phyloP scores from a whole-genome alignment of 92 coral and sea anemone species.

The Desmophyllum pertusum region DNA sequence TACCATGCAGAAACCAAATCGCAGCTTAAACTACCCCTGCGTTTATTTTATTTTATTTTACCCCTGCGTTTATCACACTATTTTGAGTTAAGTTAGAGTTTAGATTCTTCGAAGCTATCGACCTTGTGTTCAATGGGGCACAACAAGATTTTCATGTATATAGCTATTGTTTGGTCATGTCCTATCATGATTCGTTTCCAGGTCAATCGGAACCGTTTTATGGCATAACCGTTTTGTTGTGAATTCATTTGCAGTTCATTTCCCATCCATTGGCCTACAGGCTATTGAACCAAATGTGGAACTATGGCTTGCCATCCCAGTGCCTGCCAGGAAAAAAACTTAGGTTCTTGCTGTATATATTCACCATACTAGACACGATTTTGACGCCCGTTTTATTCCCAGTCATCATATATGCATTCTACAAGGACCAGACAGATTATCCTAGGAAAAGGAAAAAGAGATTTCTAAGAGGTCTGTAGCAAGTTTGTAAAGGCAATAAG shows the following conservation, averaged over 20 bases:
- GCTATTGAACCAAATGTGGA: conserved; percentile 34
- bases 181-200: neutral
- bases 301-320: conserved; percentile 34
- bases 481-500: neutral
- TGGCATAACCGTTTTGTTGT: neutral
- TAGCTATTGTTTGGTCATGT: neutral
- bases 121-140: too few relatives aligned
- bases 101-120: too few relatives aligned
- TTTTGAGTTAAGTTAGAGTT: too few relatives aligned
- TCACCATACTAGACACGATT: conserved; percentile 20
- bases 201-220: neutral
- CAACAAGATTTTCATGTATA: too few relatives aligned
- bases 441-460: too few relatives aligned
- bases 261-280: conserved; percentile 42
- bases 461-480: neutral
- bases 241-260: conserved; percentile 13
- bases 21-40: too few relatives aligned
- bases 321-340: conserved; percentile 9
- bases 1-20: too few relatives aligned
- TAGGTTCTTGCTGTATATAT: conserved; percentile 23
- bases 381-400: conserved; percentile 29
- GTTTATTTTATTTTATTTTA: too few relatives aligned
- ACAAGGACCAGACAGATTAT: conserved; percentile 23
- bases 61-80: too few relatives aligned
- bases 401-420: conserved; percentile 27